Evolutionary conservation across 1,140 invertebrate species (phyloP).

Genomic region (Neocloeon triangulifer): DNA sequence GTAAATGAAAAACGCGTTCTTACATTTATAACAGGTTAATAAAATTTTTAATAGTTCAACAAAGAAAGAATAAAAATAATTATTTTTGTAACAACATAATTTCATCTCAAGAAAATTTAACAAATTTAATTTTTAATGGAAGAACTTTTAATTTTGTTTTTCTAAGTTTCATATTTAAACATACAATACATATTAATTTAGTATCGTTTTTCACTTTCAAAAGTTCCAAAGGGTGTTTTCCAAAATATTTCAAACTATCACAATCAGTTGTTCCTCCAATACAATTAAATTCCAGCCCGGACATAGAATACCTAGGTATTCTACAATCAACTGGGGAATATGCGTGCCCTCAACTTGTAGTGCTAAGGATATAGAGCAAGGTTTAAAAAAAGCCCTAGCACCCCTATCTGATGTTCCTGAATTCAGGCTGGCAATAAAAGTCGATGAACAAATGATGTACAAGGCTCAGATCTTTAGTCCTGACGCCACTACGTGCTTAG

Average conservation of each 20-base stretch:
- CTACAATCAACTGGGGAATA: conserved; percentile 33
- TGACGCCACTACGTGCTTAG: conserved; percentile 20
- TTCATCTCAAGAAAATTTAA: not conserved
- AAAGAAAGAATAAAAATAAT: no score
- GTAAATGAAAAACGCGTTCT: not conserved
- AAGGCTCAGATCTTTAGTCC: conserved; percentile 15
- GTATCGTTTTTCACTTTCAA: no score
- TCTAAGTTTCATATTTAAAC: conserved; percentile 4
- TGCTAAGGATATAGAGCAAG: conserved; percentile 26
- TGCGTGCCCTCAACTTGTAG: conserved; percentile 33
- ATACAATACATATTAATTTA: no score
- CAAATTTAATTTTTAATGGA: not conserved
- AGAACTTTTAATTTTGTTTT: conserved; percentile 1
- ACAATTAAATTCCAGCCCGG: conserved; percentile 24
- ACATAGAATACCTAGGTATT: conserved; percentile 35
- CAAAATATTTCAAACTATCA: no score
- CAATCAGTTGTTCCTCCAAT: conserved; percentile 4
- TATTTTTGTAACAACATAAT: no score
- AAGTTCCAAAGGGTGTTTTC: no score
- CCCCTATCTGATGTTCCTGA: conserved; percentile 21
- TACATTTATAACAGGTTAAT: no score
- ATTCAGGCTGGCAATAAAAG: conserved; percentile 23
- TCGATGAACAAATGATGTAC: conserved; percentile 36
- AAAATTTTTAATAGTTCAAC: no score
- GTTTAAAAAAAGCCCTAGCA: conserved; percentile 20